These are phyloP conservation scores for Sinopyrophorus schimmeli DNA, from an alignment of 2,888 invertebrate species.

Conservation along the genomic window DNA sequence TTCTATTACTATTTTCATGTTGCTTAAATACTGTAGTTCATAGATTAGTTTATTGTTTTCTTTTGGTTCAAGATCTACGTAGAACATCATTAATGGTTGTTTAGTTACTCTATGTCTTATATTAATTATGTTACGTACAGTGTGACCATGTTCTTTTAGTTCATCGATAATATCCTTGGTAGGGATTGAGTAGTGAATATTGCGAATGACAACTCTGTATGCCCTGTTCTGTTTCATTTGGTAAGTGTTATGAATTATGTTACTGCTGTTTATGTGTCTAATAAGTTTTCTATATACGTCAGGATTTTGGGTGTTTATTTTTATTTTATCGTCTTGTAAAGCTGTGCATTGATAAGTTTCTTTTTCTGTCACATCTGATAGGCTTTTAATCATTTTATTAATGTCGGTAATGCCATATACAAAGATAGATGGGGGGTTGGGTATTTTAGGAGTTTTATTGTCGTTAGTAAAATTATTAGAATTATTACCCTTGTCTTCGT, in stretches of 20 bases:
- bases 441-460: constrained; percentile 1
- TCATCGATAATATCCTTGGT: background rate
- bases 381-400: constrained; percentile 7
- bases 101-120: constrained; percentile 1
- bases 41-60: constrained; percentile 7
- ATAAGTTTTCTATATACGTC: background rate
- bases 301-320: constrained; percentile 4
- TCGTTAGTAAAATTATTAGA: constrained; percentile 4
- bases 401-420: background rate
- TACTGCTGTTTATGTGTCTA: constrained; percentile 6
- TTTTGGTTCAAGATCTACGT: constrained; percentile 4
- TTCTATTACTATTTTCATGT: constrained; percentile 4
- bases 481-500: constrained; percentile 1
- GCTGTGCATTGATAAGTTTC: constrained; percentile 11
- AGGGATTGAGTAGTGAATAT: constrained; percentile 10
- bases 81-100: constrained; percentile 1
- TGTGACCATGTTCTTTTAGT: background rate
- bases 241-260: constrained; percentile 13
- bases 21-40: background rate
- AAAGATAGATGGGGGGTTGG: background rate
- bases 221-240: constrained; percentile 13
- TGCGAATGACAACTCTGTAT: constrained; percentile 13
- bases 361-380: constrained; percentile 3
- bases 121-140: background rate
- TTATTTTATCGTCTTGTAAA: constrained; percentile 1